Conservation (phyloP, 2,113 vertebrate genomes). For the Microtus pennsylvanicus region DNA sequence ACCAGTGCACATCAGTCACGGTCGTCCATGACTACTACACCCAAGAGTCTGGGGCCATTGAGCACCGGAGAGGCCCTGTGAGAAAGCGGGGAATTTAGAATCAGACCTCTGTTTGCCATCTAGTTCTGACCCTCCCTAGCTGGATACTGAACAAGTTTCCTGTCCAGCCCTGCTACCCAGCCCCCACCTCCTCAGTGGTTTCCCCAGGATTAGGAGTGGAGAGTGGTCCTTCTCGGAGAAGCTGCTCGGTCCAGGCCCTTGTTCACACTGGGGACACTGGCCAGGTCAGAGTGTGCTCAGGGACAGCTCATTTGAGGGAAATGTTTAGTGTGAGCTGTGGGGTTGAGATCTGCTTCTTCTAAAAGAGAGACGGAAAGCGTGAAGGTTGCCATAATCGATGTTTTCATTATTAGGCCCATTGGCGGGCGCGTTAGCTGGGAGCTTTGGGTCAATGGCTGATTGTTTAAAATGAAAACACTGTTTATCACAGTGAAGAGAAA, state of each 20-base stretch:
- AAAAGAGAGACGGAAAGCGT: neutral
- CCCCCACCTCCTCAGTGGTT: rapidly evolving
- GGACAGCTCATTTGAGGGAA: neutral
- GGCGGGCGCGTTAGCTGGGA: slow-evolving; percentile 54
- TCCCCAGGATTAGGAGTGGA: too few relatives aligned
- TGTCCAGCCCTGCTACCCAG: neutral
- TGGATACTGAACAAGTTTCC: neutral
- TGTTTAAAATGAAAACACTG: slow-evolving; percentile 17
- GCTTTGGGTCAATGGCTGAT: slow-evolving; percentile 54
- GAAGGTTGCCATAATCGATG: slow-evolving; percentile 10
- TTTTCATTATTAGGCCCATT: slow-evolving; percentile 59
- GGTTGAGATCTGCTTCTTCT: slow-evolving; percentile 4
- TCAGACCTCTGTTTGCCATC: neutral
- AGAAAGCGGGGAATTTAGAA: neutral
- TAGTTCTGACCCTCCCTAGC: neutral
- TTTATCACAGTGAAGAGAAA: slow-evolving; percentile 32
- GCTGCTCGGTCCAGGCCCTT: neutral
- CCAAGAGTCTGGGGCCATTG: neutral
- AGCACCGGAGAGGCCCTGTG: neutral
- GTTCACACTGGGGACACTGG: neutral
- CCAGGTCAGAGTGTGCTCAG: neutral
- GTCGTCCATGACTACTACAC: neutral
- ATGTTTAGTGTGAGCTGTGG: neutral
- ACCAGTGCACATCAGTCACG: neutral
- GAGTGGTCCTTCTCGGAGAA: neutral